Base-by-base conservation (phyloP, 2,888 invertebrate genomes). In the Ormyrus labotus region DNA sequence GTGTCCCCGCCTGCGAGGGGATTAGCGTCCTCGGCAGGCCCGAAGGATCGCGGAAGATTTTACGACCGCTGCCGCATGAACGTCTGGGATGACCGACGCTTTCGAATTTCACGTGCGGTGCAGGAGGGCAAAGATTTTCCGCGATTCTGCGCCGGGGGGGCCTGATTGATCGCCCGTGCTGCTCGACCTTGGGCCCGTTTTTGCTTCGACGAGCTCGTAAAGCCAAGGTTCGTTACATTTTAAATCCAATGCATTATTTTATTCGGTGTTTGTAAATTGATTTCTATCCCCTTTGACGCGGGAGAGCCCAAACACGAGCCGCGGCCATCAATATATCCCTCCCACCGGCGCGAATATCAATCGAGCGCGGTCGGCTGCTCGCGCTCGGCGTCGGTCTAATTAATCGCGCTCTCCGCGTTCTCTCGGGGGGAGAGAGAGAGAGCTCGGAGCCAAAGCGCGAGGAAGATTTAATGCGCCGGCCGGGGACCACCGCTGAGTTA, bases 381-480 rank as follows among this genome's bases (percentile, higher is more conserved):
- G 53, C 13, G 50, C 57, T 34, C 34, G 34, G 67, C 50, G 61
- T 13, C 57, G 61, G 72, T 55, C 78, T 61, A 73, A 78, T 78
- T 73, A 78, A 73, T 73, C 68, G 73, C 61, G 68, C 11, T 34
- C 11, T 34, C 9, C 58, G 53, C 13, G 57, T 19, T 19, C 34
- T 34, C 34, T 34, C 11, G 50, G n/a, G 19, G 2, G 13, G n/a
- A 3, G 65, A 19, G 65, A 6, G 34, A 64, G 64, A 64, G 50
- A 60, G 6, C 47, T 11, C 34, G 9, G 9, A 11, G 57, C 55
- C 1, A 19, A 19, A 6, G 63, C 71, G 34, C 45, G 34, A 34
- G 10, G 50, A 71, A 77, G 77, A 77, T 77, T 77, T 77, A 77
- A 77, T 50, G 71, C 72, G 34, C n/a, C 61, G 53, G 57, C 34